phyloP scores from a whole-genome alignment of 2,797 vertebrate species.

The Bradypodion ventrale region DNA sequence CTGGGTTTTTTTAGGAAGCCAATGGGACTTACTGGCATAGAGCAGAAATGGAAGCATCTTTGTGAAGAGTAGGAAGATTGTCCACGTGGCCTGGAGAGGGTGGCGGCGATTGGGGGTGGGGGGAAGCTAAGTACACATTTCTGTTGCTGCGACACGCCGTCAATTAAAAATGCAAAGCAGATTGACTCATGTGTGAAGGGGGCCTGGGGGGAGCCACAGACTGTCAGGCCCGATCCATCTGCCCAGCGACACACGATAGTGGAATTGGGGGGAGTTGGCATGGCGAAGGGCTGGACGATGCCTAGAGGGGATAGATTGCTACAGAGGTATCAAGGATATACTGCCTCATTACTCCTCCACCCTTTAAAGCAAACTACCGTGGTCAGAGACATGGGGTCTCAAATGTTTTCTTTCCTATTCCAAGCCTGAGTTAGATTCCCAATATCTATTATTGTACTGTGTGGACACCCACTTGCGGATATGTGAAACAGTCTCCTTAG shows the following conservation, averaged over 20 bases:
- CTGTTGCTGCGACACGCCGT: slow-evolving; percentile 56
- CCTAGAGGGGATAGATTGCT: slow-evolving; percentile 26
- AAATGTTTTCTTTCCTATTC: background rate
- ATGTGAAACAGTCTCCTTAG: background rate
- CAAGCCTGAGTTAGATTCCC: background rate
- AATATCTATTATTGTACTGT: background rate
- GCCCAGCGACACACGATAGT: slow-evolving; percentile 11
- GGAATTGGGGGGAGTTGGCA: background rate
- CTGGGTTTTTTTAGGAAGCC: background rate
- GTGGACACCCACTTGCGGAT: background rate
- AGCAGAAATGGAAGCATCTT: background rate
- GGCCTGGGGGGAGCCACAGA: slow-evolving; percentile 25
- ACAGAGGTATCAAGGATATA: slow-evolving; percentile 9
- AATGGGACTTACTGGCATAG: background rate
- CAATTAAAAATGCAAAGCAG: slow-evolving; percentile 69
- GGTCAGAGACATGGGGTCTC: background rate
- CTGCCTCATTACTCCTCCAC: background rate
- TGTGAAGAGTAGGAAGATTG: background rate
- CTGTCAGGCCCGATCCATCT: slow-evolving; percentile 24
- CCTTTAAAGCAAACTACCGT: background rate
- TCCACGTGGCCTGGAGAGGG: slow-evolving; percentile 12
- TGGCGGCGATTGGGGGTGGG: background rate
- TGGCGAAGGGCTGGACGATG: slow-evolving; percentile 9
- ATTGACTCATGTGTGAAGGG: slow-evolving; percentile 63
- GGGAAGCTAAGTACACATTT: slow-evolving; percentile 44